Evolutionary conservation across 1,140 invertebrate genomes (phyloP).

Genomic region (Coenobita brevimanus): DNA sequence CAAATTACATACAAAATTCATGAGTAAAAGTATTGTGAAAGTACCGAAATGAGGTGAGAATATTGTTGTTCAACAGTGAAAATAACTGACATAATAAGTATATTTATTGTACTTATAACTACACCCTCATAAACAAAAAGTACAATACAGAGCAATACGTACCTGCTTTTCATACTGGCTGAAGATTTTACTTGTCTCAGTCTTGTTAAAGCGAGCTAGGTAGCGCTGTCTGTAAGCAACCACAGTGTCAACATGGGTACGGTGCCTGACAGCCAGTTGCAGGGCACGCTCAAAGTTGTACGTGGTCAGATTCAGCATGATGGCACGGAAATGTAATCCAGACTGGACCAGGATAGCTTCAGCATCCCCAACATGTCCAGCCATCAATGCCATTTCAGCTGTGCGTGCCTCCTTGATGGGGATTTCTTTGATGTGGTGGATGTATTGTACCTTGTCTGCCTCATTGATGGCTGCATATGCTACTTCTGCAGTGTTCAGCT

Average conservation of each 20-base stretch:
- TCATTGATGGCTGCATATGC: constrained; percentile 93
- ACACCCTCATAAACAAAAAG: too few relatives aligned
- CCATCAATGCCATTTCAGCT: constrained; percentile 87
- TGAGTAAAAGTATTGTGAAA: too few relatives aligned
- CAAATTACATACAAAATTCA: too few relatives aligned
- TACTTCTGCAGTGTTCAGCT: constrained; percentile 90
- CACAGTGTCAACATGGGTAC: constrained; percentile 85
- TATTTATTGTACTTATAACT: too few relatives aligned
- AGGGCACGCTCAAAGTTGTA: constrained; percentile 92
- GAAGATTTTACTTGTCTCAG: constrained; percentile 85
- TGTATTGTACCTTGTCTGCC: constrained; percentile 93
- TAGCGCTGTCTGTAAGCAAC: constrained; percentile 84
- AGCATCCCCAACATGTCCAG: constrained; percentile 85
- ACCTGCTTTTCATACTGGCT: constrained; percentile 79
- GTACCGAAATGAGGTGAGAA: too few relatives aligned
- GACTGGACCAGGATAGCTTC: constrained; percentile 88
- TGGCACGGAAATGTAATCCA: constrained; percentile 84
- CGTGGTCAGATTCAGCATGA: constrained; percentile 85
- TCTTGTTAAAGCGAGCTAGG: constrained; percentile 82
- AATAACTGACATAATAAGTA: too few relatives aligned
- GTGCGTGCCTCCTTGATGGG: constrained; percentile 79
- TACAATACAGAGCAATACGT: not conserved
- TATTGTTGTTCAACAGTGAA: too few relatives aligned
- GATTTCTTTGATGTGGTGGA: constrained; percentile 86
- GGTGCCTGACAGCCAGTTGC: constrained; percentile 87